phyloP scores from a whole-genome alignment of 2,113 vertebrate genomes.

The Labeo catla region DNA sequence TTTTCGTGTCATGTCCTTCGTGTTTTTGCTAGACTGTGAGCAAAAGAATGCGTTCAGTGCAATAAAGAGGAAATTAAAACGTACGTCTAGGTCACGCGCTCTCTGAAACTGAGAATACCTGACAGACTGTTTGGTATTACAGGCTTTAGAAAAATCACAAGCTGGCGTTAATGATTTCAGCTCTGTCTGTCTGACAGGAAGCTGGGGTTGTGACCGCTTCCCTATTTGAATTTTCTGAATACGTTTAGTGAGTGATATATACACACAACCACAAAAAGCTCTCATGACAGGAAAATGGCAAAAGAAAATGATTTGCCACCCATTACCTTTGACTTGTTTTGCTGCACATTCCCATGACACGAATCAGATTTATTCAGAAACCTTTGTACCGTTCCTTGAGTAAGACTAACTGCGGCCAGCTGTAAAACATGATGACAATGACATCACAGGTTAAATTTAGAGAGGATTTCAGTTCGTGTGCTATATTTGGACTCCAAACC shows the following conservation, averaged over 20 bases:
- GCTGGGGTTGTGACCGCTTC: constrained; percentile 61
- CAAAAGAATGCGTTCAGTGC: background rate
- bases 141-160: constrained; percentile 68
- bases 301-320: background rate
- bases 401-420: constrained; percentile 19
- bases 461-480: constrained; percentile 65
- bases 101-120: constrained; percentile 38
- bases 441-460: constrained; percentile 79
- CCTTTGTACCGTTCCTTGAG: constrained; percentile 26
- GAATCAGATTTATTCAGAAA: constrained; percentile 17
- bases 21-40: background rate
- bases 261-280: background rate
- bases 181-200: constrained; percentile 64
- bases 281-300: background rate
- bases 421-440: constrained; percentile 60
- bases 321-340: constrained; percentile 7
- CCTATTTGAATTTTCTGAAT: constrained; percentile 23
- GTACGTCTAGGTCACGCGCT: constrained; percentile 11
- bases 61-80: constrained; percentile 14
- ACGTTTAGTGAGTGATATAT: background rate
- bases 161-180: constrained; percentile 66
- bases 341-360: constrained; percentile 2
- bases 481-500: constrained; percentile 68
- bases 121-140: constrained; percentile 65
- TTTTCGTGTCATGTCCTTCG: background rate